Conservation (phyloP, 1,140 invertebrate species). For the Manduca sexta region DNA sequence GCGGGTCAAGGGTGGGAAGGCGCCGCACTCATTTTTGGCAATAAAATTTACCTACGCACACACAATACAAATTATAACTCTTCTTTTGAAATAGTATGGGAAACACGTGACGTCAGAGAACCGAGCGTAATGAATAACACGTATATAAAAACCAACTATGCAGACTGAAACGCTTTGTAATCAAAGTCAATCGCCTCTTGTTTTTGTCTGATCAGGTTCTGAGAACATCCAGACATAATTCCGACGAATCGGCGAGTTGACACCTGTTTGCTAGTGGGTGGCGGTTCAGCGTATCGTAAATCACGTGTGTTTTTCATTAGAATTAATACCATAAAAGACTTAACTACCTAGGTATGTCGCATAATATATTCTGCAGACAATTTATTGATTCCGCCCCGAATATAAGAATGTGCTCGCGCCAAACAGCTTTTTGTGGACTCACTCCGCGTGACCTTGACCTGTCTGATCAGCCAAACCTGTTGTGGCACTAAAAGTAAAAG, state of each 20-base stretch:
- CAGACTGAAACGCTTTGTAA: too few species aligned
- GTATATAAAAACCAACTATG: too few species aligned
- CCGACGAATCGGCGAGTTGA: conserved; percentile 17
- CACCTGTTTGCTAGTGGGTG: conserved; percentile 22
- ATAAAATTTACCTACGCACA: conserved; percentile 39
- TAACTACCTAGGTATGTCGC: conserved; percentile 14
- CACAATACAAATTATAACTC: conserved; percentile 37
- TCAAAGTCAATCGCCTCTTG: not conserved
- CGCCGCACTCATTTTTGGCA: conserved; percentile 54
- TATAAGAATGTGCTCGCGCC: conserved; percentile 47
- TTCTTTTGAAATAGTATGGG: conserved; percentile 20
- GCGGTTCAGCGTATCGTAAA: conserved; percentile 12
- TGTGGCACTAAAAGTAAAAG: conserved; percentile 57
- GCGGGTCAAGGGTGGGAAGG: conserved; percentile 56
- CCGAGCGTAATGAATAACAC: too few species aligned
- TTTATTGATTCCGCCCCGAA: conserved; percentile 44
- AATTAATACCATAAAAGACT: conserved; percentile 19
- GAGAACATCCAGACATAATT: conserved; percentile 6
- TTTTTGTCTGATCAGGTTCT: not conserved
- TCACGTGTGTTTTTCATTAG: conserved; percentile 18
- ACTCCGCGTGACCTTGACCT: conserved; percentile 48
- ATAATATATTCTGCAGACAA: conserved; percentile 37
- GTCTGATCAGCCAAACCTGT: conserved; percentile 51
- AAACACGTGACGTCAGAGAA: not conserved
- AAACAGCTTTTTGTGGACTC: conserved; percentile 51